phyloP scores from a whole-genome alignment of 2,888 invertebrate genomes.

The Nymphalis urticae region DNA sequence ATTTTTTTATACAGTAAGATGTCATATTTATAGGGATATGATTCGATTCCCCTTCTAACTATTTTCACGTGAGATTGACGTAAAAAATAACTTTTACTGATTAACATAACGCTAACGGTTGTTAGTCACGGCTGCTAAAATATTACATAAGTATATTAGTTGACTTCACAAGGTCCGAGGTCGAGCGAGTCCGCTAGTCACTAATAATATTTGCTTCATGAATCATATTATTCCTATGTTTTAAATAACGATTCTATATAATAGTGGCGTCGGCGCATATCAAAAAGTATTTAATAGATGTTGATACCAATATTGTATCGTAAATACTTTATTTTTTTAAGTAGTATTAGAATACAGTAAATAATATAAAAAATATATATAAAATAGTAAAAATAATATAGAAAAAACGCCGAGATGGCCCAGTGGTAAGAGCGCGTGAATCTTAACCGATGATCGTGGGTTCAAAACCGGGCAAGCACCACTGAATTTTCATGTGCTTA shows the following conservation, averaged over 20 bases:
- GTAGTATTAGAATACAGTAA: not conserved
- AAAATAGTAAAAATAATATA: no score
- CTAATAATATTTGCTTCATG: conserved; percentile 51
- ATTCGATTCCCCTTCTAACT: conserved; percentile 19
- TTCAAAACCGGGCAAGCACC: no score
- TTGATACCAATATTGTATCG: conserved; percentile 4
- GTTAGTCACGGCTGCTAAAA: conserved; percentile 47
- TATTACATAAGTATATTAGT: conserved; percentile 51
- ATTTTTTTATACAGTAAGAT: not conserved
- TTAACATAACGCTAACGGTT: conserved; percentile 50
- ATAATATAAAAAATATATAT: not conserved
- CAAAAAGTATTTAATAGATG: conserved; percentile 8
- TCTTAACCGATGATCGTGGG: no score
- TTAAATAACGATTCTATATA: conserved; percentile 30
- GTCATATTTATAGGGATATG: conserved; percentile 3
- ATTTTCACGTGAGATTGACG: conserved; percentile 20
- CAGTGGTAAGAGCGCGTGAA: no score
- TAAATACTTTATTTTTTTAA: not conserved
- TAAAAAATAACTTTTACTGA: conserved; percentile 40
- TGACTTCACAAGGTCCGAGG: conserved; percentile 50
- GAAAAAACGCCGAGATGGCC: no score
- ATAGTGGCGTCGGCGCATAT: conserved; percentile 30
- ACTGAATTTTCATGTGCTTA: no score
- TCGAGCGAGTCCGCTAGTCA: conserved; percentile 43
- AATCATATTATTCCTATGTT: conserved; percentile 49